Evolutionary conservation across 2,888 invertebrate genomes (phyloP), one percentile per base, ranked within the genome.

Genomic region (Euzetes globulus): DNA sequence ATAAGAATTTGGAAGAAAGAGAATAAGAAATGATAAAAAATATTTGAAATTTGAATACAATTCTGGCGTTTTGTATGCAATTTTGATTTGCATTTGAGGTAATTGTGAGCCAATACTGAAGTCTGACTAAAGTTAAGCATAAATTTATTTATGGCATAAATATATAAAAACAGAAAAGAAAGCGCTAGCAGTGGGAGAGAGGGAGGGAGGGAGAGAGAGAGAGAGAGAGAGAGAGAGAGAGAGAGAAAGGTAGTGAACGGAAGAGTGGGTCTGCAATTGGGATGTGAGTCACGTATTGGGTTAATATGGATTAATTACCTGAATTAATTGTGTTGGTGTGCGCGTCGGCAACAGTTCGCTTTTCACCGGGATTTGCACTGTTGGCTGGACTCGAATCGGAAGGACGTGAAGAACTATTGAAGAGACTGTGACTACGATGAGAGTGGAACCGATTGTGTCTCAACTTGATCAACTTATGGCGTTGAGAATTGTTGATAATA

Each of bases 261-360:
- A 41, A 41, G 41, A 41, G 41, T 41, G 41, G 41, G 41, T 41
- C 41, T 41, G 41, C 1, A 5, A 70, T 47, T 22, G 22, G 3
- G 37, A 70, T 70, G 70, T 47, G 22, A 25, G 70, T 70, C 70
- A 70, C 70, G 70, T 70, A 22, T 47, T 15, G 15, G n/a, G 41
- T 70, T 41, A 70, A 70, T 70, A 58, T n/a, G 22, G 52, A 71
- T 33, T 75, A 85, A 90, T 90, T 83, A 93, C 93, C 93, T 85
- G 92, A 91, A 84, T 91, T 91, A 84, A 91, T 90, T 75, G 93
- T 93, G 82, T 93, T 93, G 45, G 92, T 91, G 83, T 92, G 92
- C 70, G 92, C 92, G 82, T 93, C 93, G 22, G 70, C 70, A 76
- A 78, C 80, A 75, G 52, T 80, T 77, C 75, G 83, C 81, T 79